Evolutionary conservation across 2,888 invertebrate genomes (phyloP).

Genomic region (Drosophila neonasuta): DNA sequence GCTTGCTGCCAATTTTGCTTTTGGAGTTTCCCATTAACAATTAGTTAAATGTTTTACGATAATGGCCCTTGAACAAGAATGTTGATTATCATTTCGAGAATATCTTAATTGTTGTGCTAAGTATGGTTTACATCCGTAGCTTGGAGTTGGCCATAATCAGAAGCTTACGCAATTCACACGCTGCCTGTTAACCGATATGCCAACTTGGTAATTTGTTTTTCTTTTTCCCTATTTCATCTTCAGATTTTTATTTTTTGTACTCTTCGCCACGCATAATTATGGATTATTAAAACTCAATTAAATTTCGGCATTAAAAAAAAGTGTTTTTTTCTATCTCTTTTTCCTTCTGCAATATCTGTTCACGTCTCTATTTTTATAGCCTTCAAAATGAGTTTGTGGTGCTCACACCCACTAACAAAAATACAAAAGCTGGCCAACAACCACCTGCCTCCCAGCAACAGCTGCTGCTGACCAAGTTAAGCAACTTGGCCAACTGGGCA

Average conservation of each 20-base stretch:
- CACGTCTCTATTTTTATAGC: slow-evolving; percentile 46
- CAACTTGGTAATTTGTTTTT: slow-evolving; percentile 43
- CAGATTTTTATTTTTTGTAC: not conserved
- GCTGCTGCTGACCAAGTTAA: slow-evolving; percentile 25
- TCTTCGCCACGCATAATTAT: slow-evolving; percentile 64
- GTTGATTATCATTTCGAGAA: slow-evolving; percentile 13
- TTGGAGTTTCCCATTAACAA: not conserved
- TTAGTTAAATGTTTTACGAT: slow-evolving; percentile 2
- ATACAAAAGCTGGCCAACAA: slow-evolving; percentile 11
- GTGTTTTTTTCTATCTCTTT: slow-evolving; percentile 7
- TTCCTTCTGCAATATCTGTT: slow-evolving; percentile 27
- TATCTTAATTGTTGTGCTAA: slow-evolving; percentile 36
- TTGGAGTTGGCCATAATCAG: slow-evolving; percentile 18
- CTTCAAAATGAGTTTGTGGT: slow-evolving; percentile 16
- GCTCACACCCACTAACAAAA: slow-evolving; percentile 53
- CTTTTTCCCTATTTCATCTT: not conserved
- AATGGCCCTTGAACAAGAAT: not conserved
- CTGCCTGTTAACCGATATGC: slow-evolving; percentile 60
- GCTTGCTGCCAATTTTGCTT: not conserved
- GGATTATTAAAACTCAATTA: slow-evolving; percentile 76
- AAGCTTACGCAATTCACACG: slow-evolving; percentile 60
- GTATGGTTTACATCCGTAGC: not conserved
- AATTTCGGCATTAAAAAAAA: slow-evolving; percentile 41
- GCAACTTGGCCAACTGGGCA: slow-evolving; percentile 35
- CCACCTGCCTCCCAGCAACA: slow-evolving; percentile 46